Percentiles rank a stretch among this genome's conserved stretches.
These are phyloP conservation scores for Augochlora pura DNA, from an alignment of 1,140 invertebrate genomes.

Conservation along the genomic window DNA sequence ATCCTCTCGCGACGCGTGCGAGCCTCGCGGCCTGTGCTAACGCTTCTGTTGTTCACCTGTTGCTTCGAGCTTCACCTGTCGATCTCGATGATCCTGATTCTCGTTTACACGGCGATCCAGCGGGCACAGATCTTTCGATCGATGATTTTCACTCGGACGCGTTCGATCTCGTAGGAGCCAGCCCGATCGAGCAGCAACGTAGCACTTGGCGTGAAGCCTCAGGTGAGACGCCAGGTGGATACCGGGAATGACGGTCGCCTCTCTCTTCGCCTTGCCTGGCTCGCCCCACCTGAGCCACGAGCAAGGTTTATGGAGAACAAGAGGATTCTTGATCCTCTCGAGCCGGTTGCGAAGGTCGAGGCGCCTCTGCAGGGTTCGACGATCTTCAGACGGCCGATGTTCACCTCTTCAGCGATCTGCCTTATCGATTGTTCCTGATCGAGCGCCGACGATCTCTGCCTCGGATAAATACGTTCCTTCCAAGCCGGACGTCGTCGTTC, in stretches of 20 bases:
- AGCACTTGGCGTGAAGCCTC: conserved; percentile 56
- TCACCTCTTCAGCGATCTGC: background rate
- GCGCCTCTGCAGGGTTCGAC: conserved; percentile 50
- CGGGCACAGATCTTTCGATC: background rate
- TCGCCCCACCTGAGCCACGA: conserved; percentile 44
- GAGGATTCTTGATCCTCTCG: conserved; percentile 48
- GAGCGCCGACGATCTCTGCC: background rate
- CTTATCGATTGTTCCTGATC: conserved; percentile 18
- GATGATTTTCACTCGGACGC: conserved; percentile 15
- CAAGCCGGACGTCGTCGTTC: too few species aligned
- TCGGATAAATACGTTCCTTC: background rate
- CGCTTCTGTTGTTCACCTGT: conserved; percentile 14
- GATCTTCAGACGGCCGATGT: conserved; percentile 19
- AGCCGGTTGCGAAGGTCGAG: conserved; percentile 44
- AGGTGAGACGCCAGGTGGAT: conserved; percentile 74
- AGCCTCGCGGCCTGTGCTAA: background rate
- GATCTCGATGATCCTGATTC: background rate
- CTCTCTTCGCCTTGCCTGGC: conserved; percentile 42
- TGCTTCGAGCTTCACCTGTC: background rate
- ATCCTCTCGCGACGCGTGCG: background rate
- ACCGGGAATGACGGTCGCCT: conserved; percentile 64
- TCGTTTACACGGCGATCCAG: too few species aligned
- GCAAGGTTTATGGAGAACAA: conserved; percentile 57
- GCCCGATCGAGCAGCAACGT: conserved; percentile 56
- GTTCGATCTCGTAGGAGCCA: conserved; percentile 43